Percentiles rank a stretch among this genome's conserved stretches.
These are phyloP conservation scores for Carettochelys insculpta DNA, from an alignment of 2,113 vertebrate genomes.

Conservation along the genomic window DNA sequence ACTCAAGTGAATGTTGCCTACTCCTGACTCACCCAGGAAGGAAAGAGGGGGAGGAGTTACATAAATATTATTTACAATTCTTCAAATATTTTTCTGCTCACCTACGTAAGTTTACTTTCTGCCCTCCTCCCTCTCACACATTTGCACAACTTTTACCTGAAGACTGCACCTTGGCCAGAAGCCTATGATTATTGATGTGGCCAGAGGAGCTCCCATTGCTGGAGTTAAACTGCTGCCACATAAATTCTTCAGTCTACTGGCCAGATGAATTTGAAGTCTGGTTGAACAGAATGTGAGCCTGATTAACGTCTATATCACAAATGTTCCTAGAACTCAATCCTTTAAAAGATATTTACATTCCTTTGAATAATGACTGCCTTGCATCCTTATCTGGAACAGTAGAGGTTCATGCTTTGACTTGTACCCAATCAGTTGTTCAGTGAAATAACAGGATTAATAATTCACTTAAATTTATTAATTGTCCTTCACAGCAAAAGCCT, in stretches of 20 bases:
- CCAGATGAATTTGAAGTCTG: background rate
- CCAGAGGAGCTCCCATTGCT: background rate
- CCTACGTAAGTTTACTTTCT: background rate
- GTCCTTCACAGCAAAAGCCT: background rate
- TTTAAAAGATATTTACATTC: slow-evolving; percentile 3
- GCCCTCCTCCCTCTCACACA: background rate
- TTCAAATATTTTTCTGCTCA: background rate
- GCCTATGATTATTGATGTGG: background rate
- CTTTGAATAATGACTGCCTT: background rate
- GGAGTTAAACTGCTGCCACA: background rate
- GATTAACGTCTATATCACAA: background rate
- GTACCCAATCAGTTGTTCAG: background rate
- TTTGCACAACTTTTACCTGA: background rate
- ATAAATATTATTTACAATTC: background rate
- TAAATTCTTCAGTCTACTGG: background rate
- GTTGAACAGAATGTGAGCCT: background rate
- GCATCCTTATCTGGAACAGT: background rate
- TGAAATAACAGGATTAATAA: background rate
- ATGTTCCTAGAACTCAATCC: background rate
- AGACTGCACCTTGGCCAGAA: background rate
- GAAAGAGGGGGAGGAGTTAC: too few species aligned
- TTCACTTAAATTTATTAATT: background rate
- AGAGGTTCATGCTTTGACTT: background rate
- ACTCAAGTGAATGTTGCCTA: too few species aligned
- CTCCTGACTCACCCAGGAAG: too few species aligned